Conservation (phyloP, 1,140 invertebrate genomes). For the Laupala kohalensis region DNA sequence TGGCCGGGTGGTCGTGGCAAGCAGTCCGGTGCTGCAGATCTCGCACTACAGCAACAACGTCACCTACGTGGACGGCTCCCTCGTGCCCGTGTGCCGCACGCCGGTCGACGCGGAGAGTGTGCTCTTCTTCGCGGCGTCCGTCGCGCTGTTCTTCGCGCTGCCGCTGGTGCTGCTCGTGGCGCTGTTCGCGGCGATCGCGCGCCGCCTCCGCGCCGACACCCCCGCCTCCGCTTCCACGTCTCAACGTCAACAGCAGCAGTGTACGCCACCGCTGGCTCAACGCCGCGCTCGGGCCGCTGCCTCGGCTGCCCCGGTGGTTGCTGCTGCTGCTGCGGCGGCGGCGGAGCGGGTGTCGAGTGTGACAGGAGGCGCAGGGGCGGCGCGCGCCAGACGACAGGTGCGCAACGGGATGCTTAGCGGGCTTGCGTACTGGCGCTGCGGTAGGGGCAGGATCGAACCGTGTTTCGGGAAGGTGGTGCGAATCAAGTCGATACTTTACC, state of each 20-base stretch:
- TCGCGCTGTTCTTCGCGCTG: constrained; percentile 68
- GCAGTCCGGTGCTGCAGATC: constrained; percentile 66
- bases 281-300: constrained; percentile 21
- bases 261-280: too few relatives aligned
- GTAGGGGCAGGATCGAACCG: too few relatives aligned
- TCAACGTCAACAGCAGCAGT: too few relatives aligned
- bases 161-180: constrained; percentile 66
- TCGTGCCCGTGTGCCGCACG: constrained; percentile 59
- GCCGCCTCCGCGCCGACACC: constrained; percentile 65
- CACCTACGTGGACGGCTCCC: constrained; percentile 51
- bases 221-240: constrained; percentile 40
- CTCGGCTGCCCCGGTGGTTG: not conserved
- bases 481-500: too few relatives aligned
- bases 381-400: constrained; percentile 9
- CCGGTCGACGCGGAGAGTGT: constrained; percentile 57
- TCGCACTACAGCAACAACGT: constrained; percentile 52
- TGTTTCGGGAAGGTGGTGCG: too few relatives aligned
- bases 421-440: too few relatives aligned
- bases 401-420: too few relatives aligned
- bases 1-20: constrained; percentile 21
- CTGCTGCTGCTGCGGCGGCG: not conserved
- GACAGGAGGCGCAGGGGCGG: too few relatives aligned
- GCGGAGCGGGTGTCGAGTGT: not conserved
- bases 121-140: constrained; percentile 64
- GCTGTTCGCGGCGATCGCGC: constrained; percentile 70